These are phyloP conservation scores for Eupeodes luniger DNA, from an alignment of 2,888 invertebrate species.

Conservation along the genomic window DNA sequence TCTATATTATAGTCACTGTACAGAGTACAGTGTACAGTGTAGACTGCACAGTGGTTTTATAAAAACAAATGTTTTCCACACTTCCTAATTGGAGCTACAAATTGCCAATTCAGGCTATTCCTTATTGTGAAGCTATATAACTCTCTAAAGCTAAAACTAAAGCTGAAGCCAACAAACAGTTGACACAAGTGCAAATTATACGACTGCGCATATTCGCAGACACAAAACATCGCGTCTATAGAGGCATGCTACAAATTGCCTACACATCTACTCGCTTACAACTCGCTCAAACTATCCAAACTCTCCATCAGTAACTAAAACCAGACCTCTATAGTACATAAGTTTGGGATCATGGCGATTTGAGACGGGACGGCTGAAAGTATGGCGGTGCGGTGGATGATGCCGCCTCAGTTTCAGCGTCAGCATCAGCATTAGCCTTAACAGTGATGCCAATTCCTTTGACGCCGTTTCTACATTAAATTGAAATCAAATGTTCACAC, in stretches of 20 bases:
- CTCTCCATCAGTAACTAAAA: constrained; percentile 25
- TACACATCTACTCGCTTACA: constrained; percentile 59
- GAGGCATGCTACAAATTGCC: constrained; percentile 68
- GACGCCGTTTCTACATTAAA: constrained; percentile 71
- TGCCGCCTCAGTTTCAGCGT: constrained; percentile 44
- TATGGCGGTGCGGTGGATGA: constrained; percentile 9
- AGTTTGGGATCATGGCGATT: constrained; percentile 11
- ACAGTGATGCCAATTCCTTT: constrained; percentile 58
- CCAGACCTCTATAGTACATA: neutral
- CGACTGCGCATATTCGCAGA: constrained; percentile 36
- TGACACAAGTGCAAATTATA: constrained; percentile 69
- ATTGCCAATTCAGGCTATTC: constrained; percentile 72
- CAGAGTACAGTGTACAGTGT: too few relatives aligned
- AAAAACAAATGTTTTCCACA: constrained; percentile 57
- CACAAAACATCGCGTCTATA: constrained; percentile 33
- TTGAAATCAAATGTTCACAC: constrained; percentile 76
- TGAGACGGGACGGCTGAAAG: neutral
- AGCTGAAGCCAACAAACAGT: constrained; percentile 59
- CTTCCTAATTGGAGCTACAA: constrained; percentile 74
- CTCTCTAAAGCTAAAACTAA: neutral
- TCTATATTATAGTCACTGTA: too few relatives aligned
- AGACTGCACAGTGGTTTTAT: neutral
- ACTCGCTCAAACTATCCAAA: constrained; percentile 30
- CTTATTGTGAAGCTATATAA: constrained; percentile 46
- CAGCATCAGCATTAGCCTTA: neutral